Evolutionary conservation across 2,797 vertebrate species (phyloP).

Genomic region (Numenius phaeopus): DNA sequence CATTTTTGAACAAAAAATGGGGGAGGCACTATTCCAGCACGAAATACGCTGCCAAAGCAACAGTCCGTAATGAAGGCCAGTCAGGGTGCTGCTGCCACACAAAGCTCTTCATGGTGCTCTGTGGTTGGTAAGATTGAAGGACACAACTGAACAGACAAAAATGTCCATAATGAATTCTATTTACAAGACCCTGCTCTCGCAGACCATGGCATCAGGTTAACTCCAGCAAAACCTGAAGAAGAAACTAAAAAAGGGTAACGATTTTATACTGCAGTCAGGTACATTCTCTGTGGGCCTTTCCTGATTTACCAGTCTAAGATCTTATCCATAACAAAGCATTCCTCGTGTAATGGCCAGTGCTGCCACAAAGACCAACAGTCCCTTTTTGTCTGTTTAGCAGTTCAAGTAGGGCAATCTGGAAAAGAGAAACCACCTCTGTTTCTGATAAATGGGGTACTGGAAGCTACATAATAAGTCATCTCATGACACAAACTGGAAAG

Average conservation of each 20-base stretch:
- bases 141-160: not conserved
- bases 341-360: not conserved
- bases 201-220: not conserved
- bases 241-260: not conserved
- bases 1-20: not conserved
- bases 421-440: not conserved
- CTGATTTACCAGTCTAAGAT: not conserved
- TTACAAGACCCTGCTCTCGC: not conserved
- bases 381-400: not conserved
- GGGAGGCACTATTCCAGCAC: not conserved
- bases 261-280: not conserved
- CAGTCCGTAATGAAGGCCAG: not conserved
- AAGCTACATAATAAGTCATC: not conserved
- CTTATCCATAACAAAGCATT: not conserved
- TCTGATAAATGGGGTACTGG: not conserved
- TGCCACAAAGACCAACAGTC: not conserved
- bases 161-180: not conserved
- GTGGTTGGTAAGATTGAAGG: not conserved
- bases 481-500: not conserved
- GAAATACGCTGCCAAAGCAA: not conserved
- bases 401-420: not conserved
- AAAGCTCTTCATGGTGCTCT: not conserved
- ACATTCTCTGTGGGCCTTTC: not conserved
- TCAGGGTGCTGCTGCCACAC: not conserved
- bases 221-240: not conserved